A percentile compares a stretch with the other conserved stretches of the same genome.
These are phyloP conservation scores for Oenanthe melanoleuca DNA, from an alignment of 2,113 vertebrate species.

Conservation along the genomic window DNA sequence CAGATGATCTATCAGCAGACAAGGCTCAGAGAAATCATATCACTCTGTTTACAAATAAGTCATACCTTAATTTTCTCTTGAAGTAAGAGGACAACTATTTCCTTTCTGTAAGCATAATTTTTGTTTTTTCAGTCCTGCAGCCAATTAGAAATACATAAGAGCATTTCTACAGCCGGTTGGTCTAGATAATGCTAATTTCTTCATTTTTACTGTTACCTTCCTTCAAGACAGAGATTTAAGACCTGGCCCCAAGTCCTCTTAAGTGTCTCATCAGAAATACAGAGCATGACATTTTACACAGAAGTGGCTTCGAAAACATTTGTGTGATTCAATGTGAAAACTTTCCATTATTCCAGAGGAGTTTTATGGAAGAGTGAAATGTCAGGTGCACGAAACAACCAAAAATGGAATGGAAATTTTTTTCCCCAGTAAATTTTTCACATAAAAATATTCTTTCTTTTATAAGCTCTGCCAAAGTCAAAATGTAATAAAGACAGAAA, in stretches of 20 bases:
- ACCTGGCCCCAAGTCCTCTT: not conserved
- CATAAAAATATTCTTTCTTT: not conserved
- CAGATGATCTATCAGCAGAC: not conserved
- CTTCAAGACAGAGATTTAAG: not conserved
- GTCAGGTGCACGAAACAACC: not conserved
- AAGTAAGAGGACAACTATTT: not conserved
- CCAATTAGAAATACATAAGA: not conserved
- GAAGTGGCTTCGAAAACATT: not conserved
- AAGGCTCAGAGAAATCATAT: not conserved
- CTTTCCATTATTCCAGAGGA: not conserved
- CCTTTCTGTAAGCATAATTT: not conserved
- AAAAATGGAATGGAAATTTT: not conserved
- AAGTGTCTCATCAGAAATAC: not conserved
- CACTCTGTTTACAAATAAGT: not conserved
- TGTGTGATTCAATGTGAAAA: not conserved
- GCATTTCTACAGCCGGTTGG: not conserved
- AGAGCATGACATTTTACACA: not conserved
- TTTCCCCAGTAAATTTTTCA: not conserved
- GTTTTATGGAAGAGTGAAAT: conserved; percentile 3
- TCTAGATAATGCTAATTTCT: not conserved
- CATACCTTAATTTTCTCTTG: not conserved
- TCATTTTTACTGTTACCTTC: not conserved
- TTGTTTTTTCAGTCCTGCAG: not conserved
- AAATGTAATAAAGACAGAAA: not conserved
- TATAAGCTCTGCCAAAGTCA: not conserved